Evolutionary conservation across 2,113 vertebrate species (phyloP).

Genomic region (Syngnathus floridae): DNA sequence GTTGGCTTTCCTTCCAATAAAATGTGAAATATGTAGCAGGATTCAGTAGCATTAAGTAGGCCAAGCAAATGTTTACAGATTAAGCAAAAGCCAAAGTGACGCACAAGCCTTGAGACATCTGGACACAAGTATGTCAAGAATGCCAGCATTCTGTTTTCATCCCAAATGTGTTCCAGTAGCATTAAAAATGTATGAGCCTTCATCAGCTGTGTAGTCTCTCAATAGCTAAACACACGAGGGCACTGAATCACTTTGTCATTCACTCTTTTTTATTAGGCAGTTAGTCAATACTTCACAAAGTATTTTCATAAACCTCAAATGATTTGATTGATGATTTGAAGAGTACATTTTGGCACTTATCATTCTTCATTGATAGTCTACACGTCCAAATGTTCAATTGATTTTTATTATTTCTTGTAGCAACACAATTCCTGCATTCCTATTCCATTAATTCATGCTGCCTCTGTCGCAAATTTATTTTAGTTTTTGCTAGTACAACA

Average conservation of each 20-base stretch:
- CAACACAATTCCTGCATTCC: too few species aligned
- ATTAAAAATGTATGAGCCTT: constrained; percentile 38
- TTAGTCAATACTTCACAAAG: neutral
- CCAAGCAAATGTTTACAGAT: constrained; percentile 52
- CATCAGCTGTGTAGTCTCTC: constrained; percentile 23
- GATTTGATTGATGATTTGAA: too few species aligned
- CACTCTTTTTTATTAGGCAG: constrained; percentile 1
- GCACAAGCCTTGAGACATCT: constrained; percentile 51
- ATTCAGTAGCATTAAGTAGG: constrained; percentile 46
- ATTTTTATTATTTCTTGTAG: too few species aligned
- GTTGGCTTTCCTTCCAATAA: constrained; percentile 14
- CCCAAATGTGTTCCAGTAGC: constrained; percentile 32
- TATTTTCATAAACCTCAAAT: too few species aligned
- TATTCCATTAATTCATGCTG: too few species aligned
- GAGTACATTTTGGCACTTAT: neutral
- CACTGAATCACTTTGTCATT: constrained; percentile 14
- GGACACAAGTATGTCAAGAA: constrained; percentile 46
- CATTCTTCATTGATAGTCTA: neutral
- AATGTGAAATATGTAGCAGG: constrained; percentile 37
- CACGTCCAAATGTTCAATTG: too few species aligned
- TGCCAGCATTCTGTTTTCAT: constrained; percentile 37
- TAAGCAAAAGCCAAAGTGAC: constrained; percentile 40
- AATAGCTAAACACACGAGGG: constrained; percentile 29
- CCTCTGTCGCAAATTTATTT: too few species aligned
- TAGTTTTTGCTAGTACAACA: too few species aligned